phyloP scores from a whole-genome alignment of 2,888 invertebrate genomes.

The Epistrophella euchroma region DNA sequence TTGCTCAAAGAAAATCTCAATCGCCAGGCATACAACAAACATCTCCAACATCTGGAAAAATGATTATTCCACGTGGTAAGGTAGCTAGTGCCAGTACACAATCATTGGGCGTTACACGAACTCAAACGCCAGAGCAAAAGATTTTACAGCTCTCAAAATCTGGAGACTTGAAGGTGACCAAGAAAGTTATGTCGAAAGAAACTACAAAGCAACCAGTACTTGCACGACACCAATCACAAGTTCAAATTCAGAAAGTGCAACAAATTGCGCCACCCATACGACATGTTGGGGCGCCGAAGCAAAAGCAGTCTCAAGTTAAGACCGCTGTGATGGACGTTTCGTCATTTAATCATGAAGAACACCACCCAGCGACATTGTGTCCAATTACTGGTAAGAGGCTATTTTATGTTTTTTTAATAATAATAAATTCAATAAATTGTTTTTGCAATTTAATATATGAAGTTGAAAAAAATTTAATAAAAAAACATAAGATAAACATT shows the following conservation, averaged over 20 bases:
- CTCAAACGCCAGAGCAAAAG: constrained; percentile 83
- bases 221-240: constrained; percentile 77
- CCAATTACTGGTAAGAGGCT: constrained; percentile 86
- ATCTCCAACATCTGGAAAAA: constrained; percentile 79
- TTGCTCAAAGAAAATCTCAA: constrained; percentile 66
- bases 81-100: constrained; percentile 24
- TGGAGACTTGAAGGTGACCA: constrained; percentile 84
- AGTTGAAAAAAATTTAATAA: background rate
- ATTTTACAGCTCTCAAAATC: constrained; percentile 85
- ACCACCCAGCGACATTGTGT: constrained; percentile 86
- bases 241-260: constrained; percentile 83
- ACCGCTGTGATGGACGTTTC: constrained; percentile 76
- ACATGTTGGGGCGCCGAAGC: constrained; percentile 77
- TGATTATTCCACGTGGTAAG: constrained; percentile 79
- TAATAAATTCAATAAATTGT: too few relatives aligned
- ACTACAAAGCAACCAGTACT: constrained; percentile 78
- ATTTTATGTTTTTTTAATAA: background rate
- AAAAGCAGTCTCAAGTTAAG: constrained; percentile 77
- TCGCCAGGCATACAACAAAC: constrained; percentile 74
- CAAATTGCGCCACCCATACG: constrained; percentile 85
- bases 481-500: too few relatives aligned
- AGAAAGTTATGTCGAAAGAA: constrained; percentile 83
- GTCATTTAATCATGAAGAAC: constrained; percentile 77
- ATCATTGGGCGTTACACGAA: constrained; percentile 75
- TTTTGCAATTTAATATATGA: too few relatives aligned